Evolutionary conservation across 2,113 vertebrate genomes (phyloP).

Genomic region (Eira barbara): DNA sequence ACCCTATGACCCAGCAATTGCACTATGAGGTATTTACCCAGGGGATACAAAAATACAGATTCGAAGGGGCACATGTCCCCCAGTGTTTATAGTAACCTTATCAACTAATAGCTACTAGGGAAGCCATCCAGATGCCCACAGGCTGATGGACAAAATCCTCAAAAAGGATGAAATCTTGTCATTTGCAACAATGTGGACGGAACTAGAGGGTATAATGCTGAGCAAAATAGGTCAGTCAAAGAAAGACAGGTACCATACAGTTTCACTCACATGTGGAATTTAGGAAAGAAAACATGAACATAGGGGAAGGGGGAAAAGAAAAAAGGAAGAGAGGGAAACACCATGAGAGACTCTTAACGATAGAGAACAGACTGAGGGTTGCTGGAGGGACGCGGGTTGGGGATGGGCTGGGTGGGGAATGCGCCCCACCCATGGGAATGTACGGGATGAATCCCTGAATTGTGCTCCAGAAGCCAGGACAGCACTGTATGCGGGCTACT

Average conservation of each 20-base stretch:
- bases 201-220: too few species aligned
- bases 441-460: not conserved
- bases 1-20: not conserved
- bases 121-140: not conserved
- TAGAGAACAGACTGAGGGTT: not conserved
- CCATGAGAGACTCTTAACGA: not conserved
- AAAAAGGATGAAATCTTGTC: not conserved
- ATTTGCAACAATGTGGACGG: too few species aligned
- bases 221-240: too few species aligned
- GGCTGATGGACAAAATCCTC: not conserved
- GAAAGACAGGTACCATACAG: too few species aligned
- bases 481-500: not conserved
- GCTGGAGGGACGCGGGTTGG: not conserved
- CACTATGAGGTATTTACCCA: not conserved
- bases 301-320: not conserved
- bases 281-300: too few species aligned
- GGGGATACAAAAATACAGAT: not conserved
- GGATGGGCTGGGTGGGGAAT: not conserved
- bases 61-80: not conserved
- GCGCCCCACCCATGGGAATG: not conserved
- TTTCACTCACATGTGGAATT: too few species aligned
- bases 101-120: not conserved
- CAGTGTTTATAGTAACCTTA: not conserved
- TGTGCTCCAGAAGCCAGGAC: not conserved
- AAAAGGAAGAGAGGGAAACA: not conserved